A percentile compares a stretch with the other conserved stretches of the same genome.
Evolutionary conservation across 2,888 invertebrate genomes (phyloP).

Genomic region (Tortrix viridana): DNA sequence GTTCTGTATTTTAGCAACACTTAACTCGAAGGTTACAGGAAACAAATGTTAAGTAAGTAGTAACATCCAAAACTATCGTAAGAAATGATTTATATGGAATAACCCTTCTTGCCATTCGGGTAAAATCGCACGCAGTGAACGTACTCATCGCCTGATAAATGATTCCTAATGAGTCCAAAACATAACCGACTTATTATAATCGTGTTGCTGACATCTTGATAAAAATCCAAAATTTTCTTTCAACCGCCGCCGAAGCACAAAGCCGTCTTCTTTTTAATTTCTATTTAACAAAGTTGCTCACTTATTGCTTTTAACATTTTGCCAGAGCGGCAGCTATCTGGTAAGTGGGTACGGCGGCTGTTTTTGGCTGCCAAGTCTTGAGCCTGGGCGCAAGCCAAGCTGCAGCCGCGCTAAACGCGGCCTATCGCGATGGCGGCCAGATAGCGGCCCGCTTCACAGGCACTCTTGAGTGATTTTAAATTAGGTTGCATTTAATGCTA

Average conservation of each 20-base stretch:
- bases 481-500: constrained; percentile 47
- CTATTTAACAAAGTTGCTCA: constrained; percentile 30
- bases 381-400: constrained; percentile 62
- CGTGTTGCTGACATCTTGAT: no score
- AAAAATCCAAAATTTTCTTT: constrained; percentile 3
- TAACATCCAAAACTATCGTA: no score
- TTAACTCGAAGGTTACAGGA: no score
- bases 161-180: no score
- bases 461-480: constrained; percentile 69
- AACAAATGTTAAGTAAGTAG: no score
- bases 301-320: constrained; percentile 42
- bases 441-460: constrained; percentile 51
- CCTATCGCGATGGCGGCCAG: constrained; percentile 61
- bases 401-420: constrained; percentile 53
- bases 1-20: no score
- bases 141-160: no score
- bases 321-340: constrained; percentile 46
- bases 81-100: no score
- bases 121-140: no score
- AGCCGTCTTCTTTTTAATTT: constrained; percentile 27
- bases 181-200: no score
- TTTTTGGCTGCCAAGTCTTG: constrained; percentile 57
- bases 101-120: no score
- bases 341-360: constrained; percentile 45
- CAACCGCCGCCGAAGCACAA: neutral